These are phyloP conservation scores for Dicyrtoma fusca DNA, from an alignment of 2,888 invertebrate genomes.

Conservation along the genomic window DNA sequence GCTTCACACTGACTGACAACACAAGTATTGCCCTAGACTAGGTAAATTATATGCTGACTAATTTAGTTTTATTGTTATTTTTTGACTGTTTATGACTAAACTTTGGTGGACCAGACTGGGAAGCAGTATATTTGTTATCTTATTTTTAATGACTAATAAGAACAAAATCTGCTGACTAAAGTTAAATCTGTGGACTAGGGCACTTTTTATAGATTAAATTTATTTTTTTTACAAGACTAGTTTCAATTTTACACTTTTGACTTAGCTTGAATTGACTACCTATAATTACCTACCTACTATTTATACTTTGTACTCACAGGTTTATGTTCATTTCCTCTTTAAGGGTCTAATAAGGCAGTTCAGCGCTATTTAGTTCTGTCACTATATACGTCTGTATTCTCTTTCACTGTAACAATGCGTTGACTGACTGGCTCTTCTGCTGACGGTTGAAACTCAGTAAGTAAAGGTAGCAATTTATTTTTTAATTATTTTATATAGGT, in stretches of 20 bases:
- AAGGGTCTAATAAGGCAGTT: not conserved
- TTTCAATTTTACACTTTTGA: not conserved
- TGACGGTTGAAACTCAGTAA: too few relatives aligned
- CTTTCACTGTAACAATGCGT: too few relatives aligned
- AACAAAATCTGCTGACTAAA: constrained; percentile 13
- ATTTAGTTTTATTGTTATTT: constrained; percentile 1
- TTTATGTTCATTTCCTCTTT: not conserved
- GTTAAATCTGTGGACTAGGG: not conserved
- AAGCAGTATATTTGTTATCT: too few relatives aligned
- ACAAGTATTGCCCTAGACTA: too few relatives aligned
- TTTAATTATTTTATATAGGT: not conserved
- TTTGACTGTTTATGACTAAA: too few relatives aligned
- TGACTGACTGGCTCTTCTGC: too few relatives aligned
- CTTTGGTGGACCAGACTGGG: too few relatives aligned
- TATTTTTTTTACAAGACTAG: not conserved
- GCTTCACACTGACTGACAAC: too few relatives aligned
- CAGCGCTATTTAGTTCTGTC: too few relatives aligned
- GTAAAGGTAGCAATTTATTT: too few relatives aligned
- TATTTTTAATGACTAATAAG: too few relatives aligned
- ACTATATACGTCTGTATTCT: too few relatives aligned
- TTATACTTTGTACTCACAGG: constrained; percentile 32
- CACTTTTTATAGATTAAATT: not conserved
- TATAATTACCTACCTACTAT: not conserved
- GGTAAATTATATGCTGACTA: constrained; percentile 24
- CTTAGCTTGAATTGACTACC: not conserved